phyloP scores from a whole-genome alignment of 2,888 invertebrate genomes.

The Cataglyphis albicans region DNA sequence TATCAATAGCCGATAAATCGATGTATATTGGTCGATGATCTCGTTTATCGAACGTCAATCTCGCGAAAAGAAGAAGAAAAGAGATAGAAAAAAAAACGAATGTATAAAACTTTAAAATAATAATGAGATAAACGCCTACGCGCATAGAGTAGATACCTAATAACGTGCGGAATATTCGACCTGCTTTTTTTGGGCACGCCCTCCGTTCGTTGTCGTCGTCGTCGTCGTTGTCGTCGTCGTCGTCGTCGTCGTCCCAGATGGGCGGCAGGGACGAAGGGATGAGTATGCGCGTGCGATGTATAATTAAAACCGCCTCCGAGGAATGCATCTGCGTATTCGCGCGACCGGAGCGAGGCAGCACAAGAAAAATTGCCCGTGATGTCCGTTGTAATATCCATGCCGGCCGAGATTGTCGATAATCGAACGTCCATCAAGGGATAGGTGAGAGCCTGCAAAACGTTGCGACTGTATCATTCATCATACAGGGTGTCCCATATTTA shows the following conservation, averaged over 20 bases:
- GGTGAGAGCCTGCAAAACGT: constrained; percentile 21
- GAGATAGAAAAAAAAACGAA: background rate
- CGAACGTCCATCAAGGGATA: constrained; percentile 58
- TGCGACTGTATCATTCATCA: background rate
- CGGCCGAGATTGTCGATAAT: constrained; percentile 57
- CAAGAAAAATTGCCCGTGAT: constrained; percentile 64
- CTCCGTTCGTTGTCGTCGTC: constrained; percentile 27
- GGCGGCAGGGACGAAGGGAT: constrained; percentile 49
- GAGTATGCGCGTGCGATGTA: constrained; percentile 62
- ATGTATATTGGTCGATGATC: constrained; percentile 57
- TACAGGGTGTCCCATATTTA: constrained; percentile 11
- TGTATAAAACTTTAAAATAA: constrained; percentile 69
- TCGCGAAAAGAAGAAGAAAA: background rate
- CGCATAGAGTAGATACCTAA: constrained; percentile 58
- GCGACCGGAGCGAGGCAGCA: constrained; percentile 3
- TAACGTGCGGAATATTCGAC: constrained; percentile 60
- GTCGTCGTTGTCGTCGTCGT: constrained; percentile 36
- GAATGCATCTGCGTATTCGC: constrained; percentile 47
- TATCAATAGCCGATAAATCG: constrained; percentile 47
- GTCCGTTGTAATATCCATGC: constrained; percentile 53
- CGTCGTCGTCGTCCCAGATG: constrained; percentile 50
- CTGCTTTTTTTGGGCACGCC: constrained; percentile 69
- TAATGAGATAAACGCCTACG: constrained; percentile 71
- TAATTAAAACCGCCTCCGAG: constrained; percentile 75
- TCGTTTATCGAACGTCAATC: constrained; percentile 69